phyloP scores from a whole-genome alignment of 1,140 invertebrate species.

The Potamilus streckersoni region DNA sequence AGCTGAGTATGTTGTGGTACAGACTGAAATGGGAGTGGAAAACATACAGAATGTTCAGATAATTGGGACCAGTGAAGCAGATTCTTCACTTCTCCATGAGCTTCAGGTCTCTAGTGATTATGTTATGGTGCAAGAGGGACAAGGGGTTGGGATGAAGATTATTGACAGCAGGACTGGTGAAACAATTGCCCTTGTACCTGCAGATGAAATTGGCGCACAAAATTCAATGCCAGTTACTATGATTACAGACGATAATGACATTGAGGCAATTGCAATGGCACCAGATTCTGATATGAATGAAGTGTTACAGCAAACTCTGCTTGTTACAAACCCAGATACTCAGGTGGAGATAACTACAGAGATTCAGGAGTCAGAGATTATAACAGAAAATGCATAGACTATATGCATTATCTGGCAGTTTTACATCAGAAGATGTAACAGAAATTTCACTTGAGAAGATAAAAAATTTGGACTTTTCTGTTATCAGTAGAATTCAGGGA shows the following conservation, averaged over 20 bases:
- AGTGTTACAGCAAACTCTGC: slow-evolving; percentile 32
- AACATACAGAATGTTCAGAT: slow-evolving; percentile 54
- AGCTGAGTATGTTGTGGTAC: slow-evolving; percentile 53
- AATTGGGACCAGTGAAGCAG: slow-evolving; percentile 38
- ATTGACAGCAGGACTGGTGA: slow-evolving; percentile 47
- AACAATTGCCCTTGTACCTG: slow-evolving; percentile 39
- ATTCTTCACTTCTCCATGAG: slow-evolving; percentile 33
- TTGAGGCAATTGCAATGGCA: slow-evolving; percentile 34
- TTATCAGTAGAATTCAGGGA: too few relatives aligned
- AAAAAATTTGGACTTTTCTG: too few relatives aligned
- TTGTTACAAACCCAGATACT: slow-evolving; percentile 28
- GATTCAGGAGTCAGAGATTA: background rate
- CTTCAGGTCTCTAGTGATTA: slow-evolving; percentile 44
- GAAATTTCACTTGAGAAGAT: too few relatives aligned
- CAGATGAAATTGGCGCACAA: slow-evolving; percentile 12
- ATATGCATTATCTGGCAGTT: too few relatives aligned
- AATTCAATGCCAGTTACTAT: slow-evolving; percentile 18
- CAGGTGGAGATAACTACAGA: slow-evolving; percentile 9
- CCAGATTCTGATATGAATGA: slow-evolving; percentile 20
- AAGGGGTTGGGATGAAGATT: slow-evolving; percentile 40
- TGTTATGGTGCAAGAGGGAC: slow-evolving; percentile 39
- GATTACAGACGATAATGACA: slow-evolving; percentile 21
- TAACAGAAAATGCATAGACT: too few relatives aligned
- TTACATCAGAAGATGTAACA: too few relatives aligned
- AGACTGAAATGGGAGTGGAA: slow-evolving; percentile 36